A percentile compares a stretch with the other conserved stretches of the same genome.
Evolutionary conservation across 2,797 vertebrate genomes (phyloP).

Genomic region (Amblyopsis hoosieri): DNA sequence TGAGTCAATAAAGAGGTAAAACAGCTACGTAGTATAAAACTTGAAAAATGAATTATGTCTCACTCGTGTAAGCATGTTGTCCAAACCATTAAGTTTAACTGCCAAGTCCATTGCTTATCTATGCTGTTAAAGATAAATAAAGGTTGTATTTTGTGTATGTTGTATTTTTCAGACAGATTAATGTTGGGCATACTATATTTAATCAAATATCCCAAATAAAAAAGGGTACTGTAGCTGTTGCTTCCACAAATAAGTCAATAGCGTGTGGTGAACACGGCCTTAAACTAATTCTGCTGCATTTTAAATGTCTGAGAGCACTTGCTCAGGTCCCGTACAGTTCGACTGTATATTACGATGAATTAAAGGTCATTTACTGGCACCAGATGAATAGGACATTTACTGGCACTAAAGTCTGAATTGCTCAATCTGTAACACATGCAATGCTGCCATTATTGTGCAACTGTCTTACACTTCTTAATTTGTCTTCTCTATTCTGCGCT

Average conservation of each 20-base stretch:
- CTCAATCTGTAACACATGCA: slow-evolving; percentile 26
- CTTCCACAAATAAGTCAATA: slow-evolving; percentile 14
- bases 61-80: background rate
- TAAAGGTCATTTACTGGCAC: slow-evolving; percentile 52
- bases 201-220: no score
- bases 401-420: slow-evolving; percentile 38
- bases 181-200: no score
- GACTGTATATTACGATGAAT: slow-evolving; percentile 36
- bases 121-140: no score
- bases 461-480: slow-evolving; percentile 26
- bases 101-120: no score
- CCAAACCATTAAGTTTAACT: no score
- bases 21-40: slow-evolving; percentile 8
- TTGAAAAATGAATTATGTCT: slow-evolving; percentile 17
- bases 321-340: slow-evolving; percentile 11
- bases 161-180: no score
- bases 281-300: background rate
- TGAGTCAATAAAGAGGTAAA: slow-evolving; percentile 31
- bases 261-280: slow-evolving; percentile 13
- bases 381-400: slow-evolving; percentile 51
- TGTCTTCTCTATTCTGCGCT: background rate
- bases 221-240: background rate
- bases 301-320: background rate
- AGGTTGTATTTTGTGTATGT: no score
- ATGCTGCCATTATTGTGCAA: slow-evolving; percentile 40